Evolutionary conservation across 2,888 invertebrate species (phyloP).

Genomic region (Hypomecis punctinalis): DNA sequence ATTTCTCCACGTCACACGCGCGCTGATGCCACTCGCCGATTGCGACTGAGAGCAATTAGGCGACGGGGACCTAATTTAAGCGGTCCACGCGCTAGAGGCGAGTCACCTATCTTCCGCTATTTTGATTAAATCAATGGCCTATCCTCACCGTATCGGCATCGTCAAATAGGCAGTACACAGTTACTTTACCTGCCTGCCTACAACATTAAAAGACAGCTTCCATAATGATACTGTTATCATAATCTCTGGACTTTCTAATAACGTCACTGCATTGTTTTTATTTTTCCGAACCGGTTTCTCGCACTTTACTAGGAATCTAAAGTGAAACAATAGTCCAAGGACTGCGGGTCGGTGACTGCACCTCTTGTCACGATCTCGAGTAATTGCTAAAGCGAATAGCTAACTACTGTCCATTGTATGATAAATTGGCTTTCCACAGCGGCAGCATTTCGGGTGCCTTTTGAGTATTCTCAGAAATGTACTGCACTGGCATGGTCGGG

Average conservation of each 20-base stretch:
- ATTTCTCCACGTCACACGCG: too few relatives aligned
- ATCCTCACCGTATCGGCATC: too few relatives aligned
- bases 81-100: too few relatives aligned
- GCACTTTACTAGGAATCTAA: constrained; percentile 45
- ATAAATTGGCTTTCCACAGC: constrained; percentile 17
- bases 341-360: constrained; percentile 29
- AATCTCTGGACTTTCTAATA: constrained; percentile 54
- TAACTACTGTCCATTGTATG: constrained; percentile 25
- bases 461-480: constrained; percentile 21
- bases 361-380: constrained; percentile 31
- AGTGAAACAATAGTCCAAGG: constrained; percentile 40
- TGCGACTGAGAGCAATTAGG: too few relatives aligned
- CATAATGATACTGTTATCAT: constrained; percentile 42
- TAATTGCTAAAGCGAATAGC: constrained; percentile 22
- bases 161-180: too few relatives aligned
- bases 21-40: too few relatives aligned
- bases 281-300: constrained; percentile 43
- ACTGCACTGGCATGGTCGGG: neutral
- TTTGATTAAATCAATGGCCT: too few relatives aligned
- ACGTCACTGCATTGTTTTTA: constrained; percentile 46
- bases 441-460: neutral
- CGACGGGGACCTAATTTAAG: too few relatives aligned
- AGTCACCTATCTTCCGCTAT: too few relatives aligned
- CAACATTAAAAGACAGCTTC: neutral
- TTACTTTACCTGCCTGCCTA: neutral